Evolutionary conservation across 2,113 vertebrate species (phyloP).

Genomic region (Lasiurus cinereus): DNA sequence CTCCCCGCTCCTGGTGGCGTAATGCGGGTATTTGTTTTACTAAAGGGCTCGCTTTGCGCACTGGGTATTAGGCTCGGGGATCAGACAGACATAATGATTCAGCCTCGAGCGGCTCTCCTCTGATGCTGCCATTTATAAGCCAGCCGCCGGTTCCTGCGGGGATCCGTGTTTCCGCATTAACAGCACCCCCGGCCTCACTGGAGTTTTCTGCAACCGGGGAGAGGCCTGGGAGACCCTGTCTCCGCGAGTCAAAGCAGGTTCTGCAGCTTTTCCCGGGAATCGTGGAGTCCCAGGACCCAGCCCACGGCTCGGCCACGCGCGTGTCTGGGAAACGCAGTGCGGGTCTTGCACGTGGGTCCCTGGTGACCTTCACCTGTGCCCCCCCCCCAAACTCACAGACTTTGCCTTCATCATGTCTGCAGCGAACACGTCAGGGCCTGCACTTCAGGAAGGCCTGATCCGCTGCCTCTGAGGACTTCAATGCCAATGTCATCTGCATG

Average conservation of each 20-base stretch:
- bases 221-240: conserved; percentile 7
- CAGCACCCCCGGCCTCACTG: conserved; percentile 10
- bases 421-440: not conserved
- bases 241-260: conserved; percentile 40
- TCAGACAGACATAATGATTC: conserved; percentile 70
- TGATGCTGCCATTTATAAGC: conserved; percentile 44
- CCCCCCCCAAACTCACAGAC: not conserved
- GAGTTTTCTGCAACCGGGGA: not conserved
- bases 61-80: conserved; percentile 73
- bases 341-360: not conserved
- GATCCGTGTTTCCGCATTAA: conserved; percentile 43
- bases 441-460: not conserved
- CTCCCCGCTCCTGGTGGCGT: conserved; percentile 42
- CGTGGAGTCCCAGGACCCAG: not conserved
- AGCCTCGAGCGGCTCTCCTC: conserved; percentile 67
- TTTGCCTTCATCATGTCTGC: not conserved
- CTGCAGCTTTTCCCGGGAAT: not conserved
- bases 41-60: conserved; percentile 74
- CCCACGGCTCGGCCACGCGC: not conserved
- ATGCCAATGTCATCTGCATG: fast-evolving
- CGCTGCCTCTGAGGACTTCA: not conserved
- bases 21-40: conserved; percentile 72
- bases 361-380: not conserved
- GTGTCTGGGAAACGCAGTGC: not conserved
- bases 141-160: conserved; percentile 42